Conservation (phyloP, 30 jellyfish, hydroid and myxozoan genomes). For the Aurelia sp. region DNA sequence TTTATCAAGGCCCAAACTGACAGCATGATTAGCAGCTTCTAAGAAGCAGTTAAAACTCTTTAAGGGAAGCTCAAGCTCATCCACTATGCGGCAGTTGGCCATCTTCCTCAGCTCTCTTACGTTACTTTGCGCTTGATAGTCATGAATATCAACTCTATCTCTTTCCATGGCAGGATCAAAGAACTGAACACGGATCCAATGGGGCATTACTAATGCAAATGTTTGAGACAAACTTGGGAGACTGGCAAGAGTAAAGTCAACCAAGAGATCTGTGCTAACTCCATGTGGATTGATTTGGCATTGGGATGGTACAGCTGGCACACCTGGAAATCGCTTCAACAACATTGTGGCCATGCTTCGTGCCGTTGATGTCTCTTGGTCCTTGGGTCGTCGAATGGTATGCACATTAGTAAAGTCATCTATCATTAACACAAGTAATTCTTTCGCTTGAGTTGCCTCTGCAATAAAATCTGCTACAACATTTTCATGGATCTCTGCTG, state of each 20-base stretch:
- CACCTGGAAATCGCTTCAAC: conserved; percentile 21
- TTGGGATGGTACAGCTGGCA: conserved; percentile 25
- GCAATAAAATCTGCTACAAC: conserved; percentile 2
- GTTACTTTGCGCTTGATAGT: conserved; percentile 11
- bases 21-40: conserved; percentile 38
- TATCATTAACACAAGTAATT: conserved; percentile 1
- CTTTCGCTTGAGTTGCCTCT: conserved; percentile 8
- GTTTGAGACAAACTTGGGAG: not conserved
- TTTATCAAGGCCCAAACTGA: conserved; percentile 8
- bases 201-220: conserved; percentile 18
- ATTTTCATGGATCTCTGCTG: conserved; percentile 1
- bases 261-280: conserved; percentile 6
- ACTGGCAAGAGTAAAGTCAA: not conserved
- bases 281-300: conserved; percentile 3
- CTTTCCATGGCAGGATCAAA: conserved; percentile 40
- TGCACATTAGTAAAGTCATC: conserved; percentile 24
- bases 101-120: conserved; percentile 10
- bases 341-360: conserved; percentile 22
- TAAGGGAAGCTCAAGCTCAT: conserved; percentile 35
- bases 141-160: conserved; percentile 23
- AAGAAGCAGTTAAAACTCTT: conserved; percentile 23
- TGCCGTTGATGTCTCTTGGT: conserved; percentile 17
- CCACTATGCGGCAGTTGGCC: conserved; percentile 14
- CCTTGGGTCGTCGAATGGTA: conserved; percentile 21
- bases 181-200: conserved; percentile 18